A percentile compares a stretch with the other conserved stretches of the same genome.
Conservation (phyloP, 2,888 invertebrate species). For the Auanema freiburgensis region DNA sequence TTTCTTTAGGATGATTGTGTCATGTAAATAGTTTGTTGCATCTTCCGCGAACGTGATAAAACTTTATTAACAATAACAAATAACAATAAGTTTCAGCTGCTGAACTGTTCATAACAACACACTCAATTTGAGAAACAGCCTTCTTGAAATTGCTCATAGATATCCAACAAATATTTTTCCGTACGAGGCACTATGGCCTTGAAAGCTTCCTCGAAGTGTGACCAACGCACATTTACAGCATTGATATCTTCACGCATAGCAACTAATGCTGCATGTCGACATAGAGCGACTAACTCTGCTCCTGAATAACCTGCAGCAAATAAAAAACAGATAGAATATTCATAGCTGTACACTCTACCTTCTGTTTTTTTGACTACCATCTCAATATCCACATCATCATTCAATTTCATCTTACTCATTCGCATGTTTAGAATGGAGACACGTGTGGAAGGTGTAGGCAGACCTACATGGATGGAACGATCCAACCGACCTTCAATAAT, state of each 20-base stretch:
- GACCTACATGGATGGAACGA: constrained; percentile 85
- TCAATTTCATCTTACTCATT: constrained; percentile 33
- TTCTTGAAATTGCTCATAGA: constrained; percentile 47
- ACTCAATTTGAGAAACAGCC: constrained; percentile 24
- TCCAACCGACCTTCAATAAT: constrained; percentile 75
- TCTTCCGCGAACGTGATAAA: too few species aligned
- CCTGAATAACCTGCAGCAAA: constrained; percentile 69
- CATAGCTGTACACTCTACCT: constrained; percentile 12
- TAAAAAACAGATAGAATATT: neutral
- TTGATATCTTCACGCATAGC: constrained; percentile 41
- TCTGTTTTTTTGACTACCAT: constrained; percentile 26
- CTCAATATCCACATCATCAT: constrained; percentile 20
- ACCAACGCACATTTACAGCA: constrained; percentile 27
- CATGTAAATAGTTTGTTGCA: too few species aligned
- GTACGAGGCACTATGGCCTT: constrained; percentile 45
- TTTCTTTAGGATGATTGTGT: too few species aligned
- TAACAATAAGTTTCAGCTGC: too few species aligned
- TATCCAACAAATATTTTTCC: constrained; percentile 43
- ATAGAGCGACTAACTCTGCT: constrained; percentile 83
- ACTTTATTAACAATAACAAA: too few species aligned
- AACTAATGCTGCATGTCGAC: constrained; percentile 77
- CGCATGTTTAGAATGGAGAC: constrained; percentile 79
- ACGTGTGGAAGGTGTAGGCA: constrained; percentile 82
- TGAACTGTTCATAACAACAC: neutral
- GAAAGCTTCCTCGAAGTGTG: constrained; percentile 41